Base-by-base conservation (phyloP, 2,888 invertebrate species). In the Sericinus montela region DNA sequence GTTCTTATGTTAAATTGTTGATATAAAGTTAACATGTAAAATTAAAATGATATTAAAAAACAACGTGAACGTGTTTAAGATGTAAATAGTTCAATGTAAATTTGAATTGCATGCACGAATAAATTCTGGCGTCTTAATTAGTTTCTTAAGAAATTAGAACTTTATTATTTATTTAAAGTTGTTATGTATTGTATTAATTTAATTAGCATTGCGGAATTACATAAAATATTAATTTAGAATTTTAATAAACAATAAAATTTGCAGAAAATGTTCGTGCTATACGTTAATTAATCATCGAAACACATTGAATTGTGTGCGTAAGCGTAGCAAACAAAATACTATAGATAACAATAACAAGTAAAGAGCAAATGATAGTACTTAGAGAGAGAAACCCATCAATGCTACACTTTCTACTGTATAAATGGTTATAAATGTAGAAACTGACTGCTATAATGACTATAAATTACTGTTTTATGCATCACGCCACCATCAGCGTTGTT, bases 251-350 rank as follows among this genome's bases (percentile, higher is more conserved):
- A 5, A 19, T 19, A 19, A 5, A 3, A 19, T 19, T 5, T 3
- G 19, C 19, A 19, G 19, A 19, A 11, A 28, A 9, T 25, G 32
- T 34, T 44, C 43, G 30, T 42, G 32, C 11, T 32, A 32, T 15
- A 37, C 37, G 10, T 19, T 16, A 6, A 39, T 54, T 57, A 51
- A 60, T 57, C 51, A 58, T 59, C 56, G 53, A 67, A 65, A 64
- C 62, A 56, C 61, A 56, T 59, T 65, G 59, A 56, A 64, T 59
- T 68, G 63, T 65, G 82, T 84, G 84, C 84, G 63, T 59, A 86
- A 85, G 86, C 86, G 60, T 77, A 74, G 86, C 85, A 77, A 80
- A 75, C 62, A 66, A 19, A 52, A 53, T 55, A 48, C 44, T 44
- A 28, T 52, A 55, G 53, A 58, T 46, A 62, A 60, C 35, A 50